Conservation (phyloP, 2,888 invertebrate genomes). For the Prionchulus punctatus region DNA sequence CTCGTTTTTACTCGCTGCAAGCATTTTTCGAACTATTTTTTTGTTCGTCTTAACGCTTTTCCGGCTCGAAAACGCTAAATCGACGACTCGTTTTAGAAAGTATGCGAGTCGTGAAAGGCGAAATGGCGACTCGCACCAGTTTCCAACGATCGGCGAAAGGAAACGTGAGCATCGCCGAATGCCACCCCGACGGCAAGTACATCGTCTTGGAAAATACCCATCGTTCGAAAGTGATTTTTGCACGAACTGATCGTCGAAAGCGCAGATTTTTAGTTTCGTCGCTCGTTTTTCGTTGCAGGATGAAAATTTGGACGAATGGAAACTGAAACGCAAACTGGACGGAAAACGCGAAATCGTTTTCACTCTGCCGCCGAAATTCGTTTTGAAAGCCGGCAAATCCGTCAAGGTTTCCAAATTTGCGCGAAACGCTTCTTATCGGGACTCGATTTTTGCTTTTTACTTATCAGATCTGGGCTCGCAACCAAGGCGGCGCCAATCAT, state of each 20-base stretch:
- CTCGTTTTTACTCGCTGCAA: too few relatives aligned
- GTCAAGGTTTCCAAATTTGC: too few relatives aligned
- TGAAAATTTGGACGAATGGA: conserved; percentile 36
- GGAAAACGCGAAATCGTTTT: conserved; percentile 28
- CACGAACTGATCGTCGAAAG: too few relatives aligned
- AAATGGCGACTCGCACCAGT: conserved; percentile 40
- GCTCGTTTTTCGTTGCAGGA: conserved; percentile 24
- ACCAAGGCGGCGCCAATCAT: conserved; percentile 23
- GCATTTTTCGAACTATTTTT: too few relatives aligned
- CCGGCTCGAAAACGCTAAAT: too few relatives aligned
- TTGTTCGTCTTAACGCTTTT: too few relatives aligned
- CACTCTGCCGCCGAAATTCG: conserved; percentile 27
- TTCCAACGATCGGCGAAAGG: conserved; percentile 41
- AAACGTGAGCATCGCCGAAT: conserved; percentile 38
- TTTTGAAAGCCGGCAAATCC: conserved; percentile 25
- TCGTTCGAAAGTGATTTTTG: conserved; percentile 28
- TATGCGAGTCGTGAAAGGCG: conserved; percentile 31
- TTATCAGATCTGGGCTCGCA: conserved; percentile 27
- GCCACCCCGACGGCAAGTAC: conserved; percentile 38
- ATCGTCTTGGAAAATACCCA: conserved; percentile 39
- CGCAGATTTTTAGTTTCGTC: too few relatives aligned
- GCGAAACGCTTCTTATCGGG: too few relatives aligned
- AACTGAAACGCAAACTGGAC: conserved; percentile 33
- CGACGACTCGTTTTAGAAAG: conserved; percentile 21
- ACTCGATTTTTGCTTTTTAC: too few relatives aligned